A percentile compares a stretch with the other conserved stretches of the same genome.
Conservation (phyloP, 2,113 vertebrate genomes). For the Oncorhynchus gorbuscha region DNA sequence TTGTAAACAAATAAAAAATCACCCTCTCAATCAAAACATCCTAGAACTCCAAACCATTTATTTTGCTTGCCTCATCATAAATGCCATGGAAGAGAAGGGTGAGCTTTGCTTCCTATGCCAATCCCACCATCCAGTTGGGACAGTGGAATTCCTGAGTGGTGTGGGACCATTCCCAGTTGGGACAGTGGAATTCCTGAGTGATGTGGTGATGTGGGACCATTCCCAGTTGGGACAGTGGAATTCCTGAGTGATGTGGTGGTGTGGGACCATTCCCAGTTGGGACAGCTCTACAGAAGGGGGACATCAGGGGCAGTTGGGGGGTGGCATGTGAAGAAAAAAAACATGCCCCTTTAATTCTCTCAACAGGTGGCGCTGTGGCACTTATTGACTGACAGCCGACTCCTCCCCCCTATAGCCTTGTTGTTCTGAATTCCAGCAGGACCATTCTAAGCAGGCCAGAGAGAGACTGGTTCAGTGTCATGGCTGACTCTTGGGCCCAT, state of each 20-base stretch:
- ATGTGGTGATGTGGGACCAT: too few relatives aligned
- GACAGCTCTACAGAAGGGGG: neutral
- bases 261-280: neutral
- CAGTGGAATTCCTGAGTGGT: constrained; percentile 10
- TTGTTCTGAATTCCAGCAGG: constrained; percentile 8
- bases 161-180: constrained; percentile 4
- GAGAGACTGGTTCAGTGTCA: constrained; percentile 19
- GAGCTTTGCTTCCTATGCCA: neutral
- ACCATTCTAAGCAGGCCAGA: constrained; percentile 26
- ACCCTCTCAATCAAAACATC: neutral
- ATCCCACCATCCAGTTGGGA: constrained; percentile 13
- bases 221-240: neutral
- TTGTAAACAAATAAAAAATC: neutral
- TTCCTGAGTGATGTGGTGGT: constrained; percentile 10
- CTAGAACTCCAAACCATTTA: neutral
- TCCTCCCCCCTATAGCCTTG: constrained; percentile 8
- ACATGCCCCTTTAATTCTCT: constrained; percentile 17
- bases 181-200: constrained; percentile 17
- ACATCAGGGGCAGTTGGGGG: neutral
- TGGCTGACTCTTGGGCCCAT: constrained; percentile 21
- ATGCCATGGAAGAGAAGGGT: neutral
- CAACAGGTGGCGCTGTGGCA: constrained; percentile 35
- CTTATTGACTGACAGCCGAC: constrained; percentile 24
- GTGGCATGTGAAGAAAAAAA: constrained; percentile 13
- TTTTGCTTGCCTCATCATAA: constrained; percentile 15